A percentile compares a stretch with the other conserved stretches of the same genome.
These are phyloP conservation scores for Phaenicophaeus curvirostris DNA, from an alignment of 2,797 vertebrate species.

Conservation along the genomic window DNA sequence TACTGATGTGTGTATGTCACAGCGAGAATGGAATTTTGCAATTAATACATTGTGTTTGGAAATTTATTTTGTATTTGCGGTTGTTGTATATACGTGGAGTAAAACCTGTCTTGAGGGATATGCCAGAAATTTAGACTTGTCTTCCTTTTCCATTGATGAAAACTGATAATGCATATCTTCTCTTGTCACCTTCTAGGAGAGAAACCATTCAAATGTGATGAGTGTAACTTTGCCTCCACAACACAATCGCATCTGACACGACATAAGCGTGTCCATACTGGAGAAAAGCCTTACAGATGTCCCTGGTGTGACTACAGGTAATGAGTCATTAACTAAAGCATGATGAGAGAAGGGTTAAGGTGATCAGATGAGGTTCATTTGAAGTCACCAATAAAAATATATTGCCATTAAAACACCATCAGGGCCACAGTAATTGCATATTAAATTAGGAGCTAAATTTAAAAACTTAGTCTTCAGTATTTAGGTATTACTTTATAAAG, in stretches of 20 bases:
- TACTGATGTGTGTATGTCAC: background rate
- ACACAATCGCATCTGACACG: conserved; percentile 96
- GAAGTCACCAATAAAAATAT: conserved; percentile 26
- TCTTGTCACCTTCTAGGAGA: conserved; percentile 84
- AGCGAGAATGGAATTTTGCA: background rate
- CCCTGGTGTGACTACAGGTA: conserved; percentile 99
- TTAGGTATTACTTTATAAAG: conserved; percentile 64
- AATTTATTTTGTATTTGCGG: background rate
- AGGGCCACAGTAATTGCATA: conserved; percentile 84
- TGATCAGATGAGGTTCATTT: conserved; percentile 38
- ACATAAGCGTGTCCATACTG: conserved; percentile 96
- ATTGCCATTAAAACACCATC: conserved; percentile 47
- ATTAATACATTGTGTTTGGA: background rate
- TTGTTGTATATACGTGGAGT: background rate
- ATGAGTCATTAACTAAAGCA: conserved; percentile 72
- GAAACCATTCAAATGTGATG: conserved; percentile 95
- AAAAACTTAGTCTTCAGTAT: conserved; percentile 81
- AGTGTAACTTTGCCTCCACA: conserved; percentile 96
- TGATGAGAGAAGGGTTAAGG: conserved; percentile 74
- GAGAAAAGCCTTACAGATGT: conserved; percentile 97
- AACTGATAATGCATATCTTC: background rate
- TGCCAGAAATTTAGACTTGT: background rate
- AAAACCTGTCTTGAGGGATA: background rate
- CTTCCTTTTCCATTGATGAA: background rate
- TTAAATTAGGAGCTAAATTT: conserved; percentile 88